A percentile compares a stretch with the other conserved stretches of the same genome.
These are phyloP conservation scores for Hypomesus transpacificus DNA, from an alignment of 2,113 vertebrate genomes.

Conservation along the genomic window DNA sequence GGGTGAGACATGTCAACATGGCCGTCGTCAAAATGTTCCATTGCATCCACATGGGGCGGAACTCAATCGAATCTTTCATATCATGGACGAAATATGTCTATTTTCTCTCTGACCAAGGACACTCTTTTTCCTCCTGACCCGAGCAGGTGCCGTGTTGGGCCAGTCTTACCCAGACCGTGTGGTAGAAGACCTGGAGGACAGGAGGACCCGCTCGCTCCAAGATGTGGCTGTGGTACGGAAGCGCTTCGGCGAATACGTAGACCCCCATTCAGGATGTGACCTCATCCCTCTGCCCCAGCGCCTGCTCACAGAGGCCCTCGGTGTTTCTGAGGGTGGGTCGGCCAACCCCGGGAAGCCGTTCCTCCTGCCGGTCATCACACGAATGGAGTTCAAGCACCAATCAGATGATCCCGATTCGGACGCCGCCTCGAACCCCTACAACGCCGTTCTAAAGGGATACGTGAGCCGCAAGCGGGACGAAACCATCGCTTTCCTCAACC, in stretches of 20 bases:
- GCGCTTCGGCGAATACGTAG: conserved; percentile 59
- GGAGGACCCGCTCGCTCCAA: conserved; percentile 60
- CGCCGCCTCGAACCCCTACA: conserved; percentile 62
- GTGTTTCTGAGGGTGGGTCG: conserved; percentile 29
- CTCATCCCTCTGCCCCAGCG: conserved; percentile 63
- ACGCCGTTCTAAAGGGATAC: conserved; percentile 68
- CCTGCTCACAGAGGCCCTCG: conserved; percentile 61
- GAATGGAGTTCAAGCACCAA: conserved; percentile 73
- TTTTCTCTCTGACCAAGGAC: background rate
- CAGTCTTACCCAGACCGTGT: conserved; percentile 61
- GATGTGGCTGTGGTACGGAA: conserved; percentile 60
- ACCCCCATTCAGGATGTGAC: conserved; percentile 65
- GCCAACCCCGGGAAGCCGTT: conserved; percentile 48
- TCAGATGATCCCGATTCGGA: conserved; percentile 53
- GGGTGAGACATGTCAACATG: conserved; percentile 47
- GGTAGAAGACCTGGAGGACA: conserved; percentile 62
- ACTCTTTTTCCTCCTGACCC: background rate
- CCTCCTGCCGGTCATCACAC: conserved; percentile 69
- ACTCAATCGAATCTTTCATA: background rate
- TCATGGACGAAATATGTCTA: too few relatives aligned
- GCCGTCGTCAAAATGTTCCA: background rate
- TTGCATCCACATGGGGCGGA: background rate
- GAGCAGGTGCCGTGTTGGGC: conserved; percentile 60
- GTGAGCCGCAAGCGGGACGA: conserved; percentile 70
- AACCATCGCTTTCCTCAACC: conserved; percentile 65